Evolutionary conservation across 2,797 vertebrate species (phyloP).

Genomic region (Ctenopoma multispine): DNA sequence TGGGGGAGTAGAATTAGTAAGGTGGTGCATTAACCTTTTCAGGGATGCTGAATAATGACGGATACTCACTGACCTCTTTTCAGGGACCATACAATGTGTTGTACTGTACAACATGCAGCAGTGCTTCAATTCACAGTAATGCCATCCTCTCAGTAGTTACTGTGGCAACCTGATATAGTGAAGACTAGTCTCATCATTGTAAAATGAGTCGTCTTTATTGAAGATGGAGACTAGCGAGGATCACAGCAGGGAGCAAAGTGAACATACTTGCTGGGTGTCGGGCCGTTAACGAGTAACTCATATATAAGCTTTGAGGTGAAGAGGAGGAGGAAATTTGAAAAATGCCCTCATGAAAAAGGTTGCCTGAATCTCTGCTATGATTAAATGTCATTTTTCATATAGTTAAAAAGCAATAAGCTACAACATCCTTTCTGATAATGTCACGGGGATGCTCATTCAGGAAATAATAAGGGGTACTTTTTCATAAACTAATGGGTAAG

Average conservation of each 20-base stretch:
- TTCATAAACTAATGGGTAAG: conserved; percentile 2
- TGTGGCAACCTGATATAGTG: conserved; percentile 59
- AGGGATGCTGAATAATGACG: conserved; percentile 50
- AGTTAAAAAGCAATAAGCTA: conserved; percentile 27
- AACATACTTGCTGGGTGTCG: not conserved
- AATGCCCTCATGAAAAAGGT: conserved; percentile 1
- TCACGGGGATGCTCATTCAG: not conserved
- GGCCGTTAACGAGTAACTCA: not conserved
- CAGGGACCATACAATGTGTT: conserved; percentile 30
- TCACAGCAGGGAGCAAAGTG: conserved; percentile 3
- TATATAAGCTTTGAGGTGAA: not conserved
- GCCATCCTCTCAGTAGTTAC: conserved; percentile 48
- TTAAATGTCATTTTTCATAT: conserved; percentile 30
- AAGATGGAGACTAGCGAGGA: not conserved
- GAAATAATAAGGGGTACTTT: conserved; percentile 1
- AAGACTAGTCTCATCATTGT: conserved; percentile 34
- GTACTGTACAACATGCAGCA: conserved; percentile 44
- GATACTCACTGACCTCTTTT: conserved; percentile 62
- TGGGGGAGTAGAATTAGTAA: conserved; percentile 45
- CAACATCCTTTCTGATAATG: not conserved
- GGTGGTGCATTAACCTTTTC: conserved; percentile 73
- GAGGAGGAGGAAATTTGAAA: conserved; percentile 3
- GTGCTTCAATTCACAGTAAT: conserved; percentile 34
- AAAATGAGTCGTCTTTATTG: conserved; percentile 27
- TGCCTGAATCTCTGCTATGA: not conserved